A percentile compares a stretch with the other conserved stretches of the same genome.
Conservation (phyloP, 2,888 invertebrate species). For the Tetramorium bicarinatum region DNA sequence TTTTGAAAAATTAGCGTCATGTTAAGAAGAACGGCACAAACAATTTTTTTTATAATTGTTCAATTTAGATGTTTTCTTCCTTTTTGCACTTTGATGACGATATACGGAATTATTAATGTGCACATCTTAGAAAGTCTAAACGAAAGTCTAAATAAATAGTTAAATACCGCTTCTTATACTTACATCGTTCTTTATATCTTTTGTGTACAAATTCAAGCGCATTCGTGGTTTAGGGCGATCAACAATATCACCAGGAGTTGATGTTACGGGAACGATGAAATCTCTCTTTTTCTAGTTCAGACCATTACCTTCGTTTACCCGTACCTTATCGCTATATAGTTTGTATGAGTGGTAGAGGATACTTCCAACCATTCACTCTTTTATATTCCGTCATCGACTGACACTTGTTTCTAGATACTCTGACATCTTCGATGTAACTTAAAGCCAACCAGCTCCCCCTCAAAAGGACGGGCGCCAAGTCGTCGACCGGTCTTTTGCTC, state of each 20-base stretch:
- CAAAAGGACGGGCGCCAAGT: constrained; percentile 73
- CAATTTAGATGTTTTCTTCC: too few relatives aligned
- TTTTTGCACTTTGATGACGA: background rate
- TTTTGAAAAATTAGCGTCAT: too few relatives aligned
- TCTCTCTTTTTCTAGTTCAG: constrained; percentile 77
- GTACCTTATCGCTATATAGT: constrained; percentile 78
- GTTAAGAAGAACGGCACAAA: too few relatives aligned
- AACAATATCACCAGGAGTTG: constrained; percentile 33
- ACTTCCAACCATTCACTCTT: constrained; percentile 20
- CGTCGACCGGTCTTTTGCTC: constrained; percentile 74
- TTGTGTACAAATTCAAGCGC: constrained; percentile 7
- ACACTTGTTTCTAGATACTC: constrained; percentile 59
- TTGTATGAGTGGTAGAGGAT: constrained; percentile 44
- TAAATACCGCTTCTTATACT: background rate
- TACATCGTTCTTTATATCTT: background rate
- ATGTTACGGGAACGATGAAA: constrained; percentile 68
- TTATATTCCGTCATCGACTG: constrained; percentile 59
- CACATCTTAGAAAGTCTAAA: background rate
- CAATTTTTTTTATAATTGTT: too few relatives aligned
- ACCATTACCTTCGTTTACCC: constrained; percentile 81
- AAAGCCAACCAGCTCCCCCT: constrained; percentile 60
- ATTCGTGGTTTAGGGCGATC: background rate
- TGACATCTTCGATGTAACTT: constrained; percentile 66
- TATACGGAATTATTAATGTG: background rate
- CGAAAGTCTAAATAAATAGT: background rate